Evolutionary conservation across 2,113 vertebrate species (phyloP).

Genomic region (Rhabdomys dilectus): DNA sequence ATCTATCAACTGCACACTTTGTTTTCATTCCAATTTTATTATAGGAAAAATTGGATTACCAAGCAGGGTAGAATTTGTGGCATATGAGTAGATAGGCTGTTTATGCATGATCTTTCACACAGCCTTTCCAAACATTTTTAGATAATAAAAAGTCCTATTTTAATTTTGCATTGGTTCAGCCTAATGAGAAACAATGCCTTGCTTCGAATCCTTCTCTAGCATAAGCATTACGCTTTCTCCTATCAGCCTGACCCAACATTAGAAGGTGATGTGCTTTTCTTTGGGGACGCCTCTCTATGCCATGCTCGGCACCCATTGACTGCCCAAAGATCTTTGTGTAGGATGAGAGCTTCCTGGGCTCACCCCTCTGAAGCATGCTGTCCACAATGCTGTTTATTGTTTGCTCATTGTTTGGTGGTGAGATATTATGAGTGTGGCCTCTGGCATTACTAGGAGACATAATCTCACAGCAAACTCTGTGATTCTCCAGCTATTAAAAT

Average conservation of each 20-base stretch:
- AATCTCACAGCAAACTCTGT: neutral
- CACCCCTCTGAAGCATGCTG: neutral
- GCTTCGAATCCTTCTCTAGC: too few relatives aligned
- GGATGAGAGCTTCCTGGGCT: fast-evolving
- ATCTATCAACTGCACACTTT: neutral
- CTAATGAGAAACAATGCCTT: neutral
- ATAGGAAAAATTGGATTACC: neutral
- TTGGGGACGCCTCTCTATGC: neutral
- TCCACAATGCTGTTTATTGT: neutral
- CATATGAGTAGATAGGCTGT: neutral
- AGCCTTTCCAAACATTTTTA: neutral
- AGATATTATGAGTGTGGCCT: neutral
- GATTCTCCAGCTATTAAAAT: neutral
- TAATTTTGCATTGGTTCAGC: neutral
- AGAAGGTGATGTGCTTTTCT: neutral
- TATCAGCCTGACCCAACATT: neutral
- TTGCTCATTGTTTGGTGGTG: neutral
- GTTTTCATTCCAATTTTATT: neutral
- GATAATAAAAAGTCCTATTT: neutral
- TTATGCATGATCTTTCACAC: neutral
- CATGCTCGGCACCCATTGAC: neutral
- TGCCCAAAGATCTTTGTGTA: too few relatives aligned
- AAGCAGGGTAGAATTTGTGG: neutral
- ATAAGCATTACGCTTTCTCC: neutral
- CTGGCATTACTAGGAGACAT: neutral